phyloP scores from a whole-genome alignment of 2,888 invertebrate genomes.

The Agonopterix subpropinquella region DNA sequence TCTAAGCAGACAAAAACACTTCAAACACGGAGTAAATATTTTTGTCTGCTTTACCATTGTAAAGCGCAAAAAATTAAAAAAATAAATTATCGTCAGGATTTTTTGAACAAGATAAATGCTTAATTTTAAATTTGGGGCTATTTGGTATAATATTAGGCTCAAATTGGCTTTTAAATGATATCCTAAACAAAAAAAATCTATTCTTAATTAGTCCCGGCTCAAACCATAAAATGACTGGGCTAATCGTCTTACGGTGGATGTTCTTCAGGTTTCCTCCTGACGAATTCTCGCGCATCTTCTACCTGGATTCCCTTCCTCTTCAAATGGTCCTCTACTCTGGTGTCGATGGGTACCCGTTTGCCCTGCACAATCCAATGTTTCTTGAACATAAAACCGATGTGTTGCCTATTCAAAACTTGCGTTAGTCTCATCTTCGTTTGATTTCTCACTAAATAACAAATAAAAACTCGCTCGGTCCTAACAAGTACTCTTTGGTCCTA shows the following conservation, averaged over 20 bases:
- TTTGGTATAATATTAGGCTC: too few relatives aligned
- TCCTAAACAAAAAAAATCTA: not conserved
- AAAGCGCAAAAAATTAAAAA: too few relatives aligned
- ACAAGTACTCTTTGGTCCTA: too few relatives aligned
- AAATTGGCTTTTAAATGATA: too few relatives aligned
- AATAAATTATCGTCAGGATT: too few relatives aligned
- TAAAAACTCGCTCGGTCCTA: not conserved
- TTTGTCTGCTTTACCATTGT: too few relatives aligned
- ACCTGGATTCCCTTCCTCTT: constrained; percentile 75
- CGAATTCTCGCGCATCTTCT: constrained; percentile 77
- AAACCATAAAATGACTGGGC: too few relatives aligned
- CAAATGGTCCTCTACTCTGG: constrained; percentile 71
- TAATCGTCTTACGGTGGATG: constrained; percentile 33
- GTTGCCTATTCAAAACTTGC: constrained; percentile 77
- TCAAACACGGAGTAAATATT: too few relatives aligned
- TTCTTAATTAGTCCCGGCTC: too few relatives aligned
- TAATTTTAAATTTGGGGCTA: too few relatives aligned
- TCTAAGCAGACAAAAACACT: too few relatives aligned
- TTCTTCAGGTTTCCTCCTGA: constrained; percentile 52
- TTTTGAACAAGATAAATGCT: too few relatives aligned
- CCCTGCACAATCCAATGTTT: constrained; percentile 83
- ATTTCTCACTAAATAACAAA: not conserved
- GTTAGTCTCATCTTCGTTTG: constrained; percentile 78
- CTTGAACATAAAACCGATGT: constrained; percentile 83
- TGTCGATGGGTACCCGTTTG: constrained; percentile 73